These are phyloP conservation scores for Athrips mouffetella DNA, from an alignment of 2,888 invertebrate species.

Conservation along the genomic window DNA sequence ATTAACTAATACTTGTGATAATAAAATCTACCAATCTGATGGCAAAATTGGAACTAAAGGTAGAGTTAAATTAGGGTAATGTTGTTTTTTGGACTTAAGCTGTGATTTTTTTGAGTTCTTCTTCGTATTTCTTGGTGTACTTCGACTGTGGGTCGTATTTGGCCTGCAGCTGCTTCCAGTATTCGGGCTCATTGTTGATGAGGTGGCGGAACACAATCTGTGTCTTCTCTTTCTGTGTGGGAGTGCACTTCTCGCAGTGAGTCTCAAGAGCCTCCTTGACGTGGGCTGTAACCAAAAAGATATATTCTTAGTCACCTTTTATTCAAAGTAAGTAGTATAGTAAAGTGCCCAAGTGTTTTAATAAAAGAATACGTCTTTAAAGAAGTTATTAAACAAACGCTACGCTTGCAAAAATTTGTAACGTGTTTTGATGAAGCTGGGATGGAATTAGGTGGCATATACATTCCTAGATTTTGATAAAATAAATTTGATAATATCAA, in stretches of 20 bases:
- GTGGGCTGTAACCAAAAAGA: constrained; percentile 36
- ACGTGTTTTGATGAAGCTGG: no score
- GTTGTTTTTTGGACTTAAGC: background rate
- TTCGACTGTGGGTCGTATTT: constrained; percentile 51
- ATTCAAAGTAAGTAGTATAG: background rate
- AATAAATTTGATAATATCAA: no score
- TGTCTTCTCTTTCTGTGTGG: constrained; percentile 31
- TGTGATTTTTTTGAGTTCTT: constrained; percentile 32
- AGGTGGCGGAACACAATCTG: constrained; percentile 44
- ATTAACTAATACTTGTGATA: constrained; percentile 6
- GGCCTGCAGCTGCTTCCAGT: constrained; percentile 43
- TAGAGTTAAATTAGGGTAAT: background rate
- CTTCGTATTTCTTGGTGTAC: constrained; percentile 41
- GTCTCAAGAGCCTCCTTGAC: constrained; percentile 47
- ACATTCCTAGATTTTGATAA: no score
- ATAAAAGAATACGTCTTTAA: no score
- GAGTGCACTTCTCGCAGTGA: constrained; percentile 44
- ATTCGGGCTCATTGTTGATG: constrained; percentile 42
- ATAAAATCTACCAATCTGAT: constrained; percentile 4
- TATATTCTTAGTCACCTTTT: background rate
- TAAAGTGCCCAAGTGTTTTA: no score
- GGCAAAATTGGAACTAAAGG: background rate
- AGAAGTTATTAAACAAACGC: no score
- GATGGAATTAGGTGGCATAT: no score
- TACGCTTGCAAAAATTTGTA: no score